These are phyloP conservation scores for Malurus elegans DNA, from an alignment of 2,113 vertebrate genomes.

Conservation along the genomic window DNA sequence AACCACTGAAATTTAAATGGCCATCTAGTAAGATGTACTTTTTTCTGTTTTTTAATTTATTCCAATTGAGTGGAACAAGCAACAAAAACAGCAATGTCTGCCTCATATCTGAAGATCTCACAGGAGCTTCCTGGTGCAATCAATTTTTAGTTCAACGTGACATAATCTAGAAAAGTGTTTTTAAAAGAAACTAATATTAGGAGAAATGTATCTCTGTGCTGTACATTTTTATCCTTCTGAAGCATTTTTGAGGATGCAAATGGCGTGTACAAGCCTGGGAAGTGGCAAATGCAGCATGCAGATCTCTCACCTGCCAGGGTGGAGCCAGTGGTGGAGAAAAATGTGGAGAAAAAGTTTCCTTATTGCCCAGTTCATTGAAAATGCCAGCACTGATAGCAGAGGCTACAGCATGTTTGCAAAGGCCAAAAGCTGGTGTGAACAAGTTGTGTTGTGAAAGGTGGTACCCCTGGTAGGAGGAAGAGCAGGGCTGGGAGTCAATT, in stretches of 20 bases:
- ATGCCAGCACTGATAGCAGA: background rate
- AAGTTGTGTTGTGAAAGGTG: background rate
- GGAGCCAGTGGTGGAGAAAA: background rate
- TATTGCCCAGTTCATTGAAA: background rate
- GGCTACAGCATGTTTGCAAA: background rate
- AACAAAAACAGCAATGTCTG: background rate
- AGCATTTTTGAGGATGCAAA: background rate
- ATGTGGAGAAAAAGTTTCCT: background rate
- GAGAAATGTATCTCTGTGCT: background rate
- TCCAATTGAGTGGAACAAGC: background rate
- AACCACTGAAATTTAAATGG: slow-evolving; percentile 25
- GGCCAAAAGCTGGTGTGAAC: background rate
- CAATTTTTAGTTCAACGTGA: slow-evolving; percentile 37
- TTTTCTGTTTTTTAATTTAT: background rate
- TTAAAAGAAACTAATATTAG: background rate
- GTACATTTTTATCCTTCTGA: background rate
- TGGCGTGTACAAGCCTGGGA: background rate
- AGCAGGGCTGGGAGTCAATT: background rate
- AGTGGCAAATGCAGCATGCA: fast-evolving
- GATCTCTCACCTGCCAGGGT: background rate
- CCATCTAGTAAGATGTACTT: background rate
- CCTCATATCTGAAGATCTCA: slow-evolving; percentile 3
- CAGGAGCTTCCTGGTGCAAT: background rate
- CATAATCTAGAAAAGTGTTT: background rate
- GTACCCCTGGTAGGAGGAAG: background rate